Evolutionary conservation across 2,113 vertebrate genomes (phyloP).

Genomic region (Lichenostomus cassidix): DNA sequence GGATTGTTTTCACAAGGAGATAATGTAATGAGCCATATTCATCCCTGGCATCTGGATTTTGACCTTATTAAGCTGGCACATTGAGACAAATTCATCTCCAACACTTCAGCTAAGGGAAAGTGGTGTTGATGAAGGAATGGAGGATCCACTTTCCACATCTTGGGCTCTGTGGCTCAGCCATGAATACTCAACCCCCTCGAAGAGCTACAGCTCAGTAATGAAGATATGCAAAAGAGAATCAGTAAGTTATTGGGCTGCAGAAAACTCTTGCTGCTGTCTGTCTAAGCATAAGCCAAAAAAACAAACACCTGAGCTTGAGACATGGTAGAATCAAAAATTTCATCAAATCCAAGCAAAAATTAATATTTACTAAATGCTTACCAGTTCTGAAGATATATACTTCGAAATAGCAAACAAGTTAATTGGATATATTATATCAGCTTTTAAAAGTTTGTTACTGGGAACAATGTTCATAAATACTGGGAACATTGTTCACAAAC

Average conservation of each 20-base stretch:
- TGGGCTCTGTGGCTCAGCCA: not conserved
- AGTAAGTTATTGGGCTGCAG: not conserved
- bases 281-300: not conserved
- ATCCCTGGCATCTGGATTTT: slow-evolving; percentile 44
- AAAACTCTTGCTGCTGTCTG: not conserved
- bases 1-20: slow-evolving; percentile 7
- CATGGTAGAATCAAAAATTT: not conserved
- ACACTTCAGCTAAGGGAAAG: not conserved
- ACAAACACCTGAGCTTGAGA: not conserved
- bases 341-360: not conserved
- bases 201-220: not conserved
- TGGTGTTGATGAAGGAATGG: not conserved
- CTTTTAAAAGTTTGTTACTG: not conserved
- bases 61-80: slow-evolving; percentile 15
- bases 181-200: not conserved
- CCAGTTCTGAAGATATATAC: not conserved
- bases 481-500: not conserved
- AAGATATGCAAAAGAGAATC: not conserved
- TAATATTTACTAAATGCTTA: not conserved
- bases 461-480: not conserved
- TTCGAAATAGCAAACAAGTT: not conserved
- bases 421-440: not conserved
- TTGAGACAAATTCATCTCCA: slow-evolving; percentile 11
- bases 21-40: not conserved
- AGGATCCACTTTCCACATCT: not conserved